Conservation (phyloP, 2,888 invertebrate species). For the Temnothorax rugatulus region DNA sequence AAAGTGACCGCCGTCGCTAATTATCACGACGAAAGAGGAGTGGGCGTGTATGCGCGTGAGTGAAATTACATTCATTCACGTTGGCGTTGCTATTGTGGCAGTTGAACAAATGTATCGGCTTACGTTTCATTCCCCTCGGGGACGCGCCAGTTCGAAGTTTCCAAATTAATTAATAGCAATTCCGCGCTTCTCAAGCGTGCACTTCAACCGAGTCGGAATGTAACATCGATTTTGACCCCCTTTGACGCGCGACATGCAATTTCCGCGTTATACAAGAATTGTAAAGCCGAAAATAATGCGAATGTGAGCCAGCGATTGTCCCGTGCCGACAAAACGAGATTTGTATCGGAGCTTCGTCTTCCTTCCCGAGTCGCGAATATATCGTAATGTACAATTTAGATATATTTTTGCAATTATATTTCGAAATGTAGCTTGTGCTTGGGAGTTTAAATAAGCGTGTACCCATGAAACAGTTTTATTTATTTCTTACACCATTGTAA, state of each 20-base stretch:
- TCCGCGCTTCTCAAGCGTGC: not conserved
- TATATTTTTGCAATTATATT: not conserved
- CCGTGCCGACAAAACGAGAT: not conserved
- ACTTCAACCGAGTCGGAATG: not conserved
- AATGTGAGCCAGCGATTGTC: not conserved
- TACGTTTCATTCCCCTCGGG: not conserved
- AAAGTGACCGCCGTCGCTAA: constrained; percentile 41
- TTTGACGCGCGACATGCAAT: not conserved
- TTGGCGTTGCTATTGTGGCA: constrained; percentile 5
- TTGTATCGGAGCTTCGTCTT: not conserved
- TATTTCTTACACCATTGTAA: not conserved
- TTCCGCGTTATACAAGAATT: not conserved
- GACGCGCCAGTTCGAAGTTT: constrained; percentile 1
- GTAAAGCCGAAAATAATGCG: constrained; percentile 18
- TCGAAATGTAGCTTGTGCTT: not conserved
- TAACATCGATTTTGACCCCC: not conserved
- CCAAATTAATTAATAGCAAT: constrained; percentile 34
- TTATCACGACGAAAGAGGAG: constrained; percentile 46
- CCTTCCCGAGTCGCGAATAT: not conserved
- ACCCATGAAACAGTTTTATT: not conserved
- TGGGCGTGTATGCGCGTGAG: constrained; percentile 29
- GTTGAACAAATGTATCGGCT: constrained; percentile 14
- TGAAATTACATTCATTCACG: constrained; percentile 47
- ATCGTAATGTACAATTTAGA: not conserved
- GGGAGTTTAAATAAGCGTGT: not conserved